Evolutionary conservation across 1,140 invertebrate species (phyloP), one percentile per base, ranked within the genome.

Genomic region (Marisa cornuarietis): DNA sequence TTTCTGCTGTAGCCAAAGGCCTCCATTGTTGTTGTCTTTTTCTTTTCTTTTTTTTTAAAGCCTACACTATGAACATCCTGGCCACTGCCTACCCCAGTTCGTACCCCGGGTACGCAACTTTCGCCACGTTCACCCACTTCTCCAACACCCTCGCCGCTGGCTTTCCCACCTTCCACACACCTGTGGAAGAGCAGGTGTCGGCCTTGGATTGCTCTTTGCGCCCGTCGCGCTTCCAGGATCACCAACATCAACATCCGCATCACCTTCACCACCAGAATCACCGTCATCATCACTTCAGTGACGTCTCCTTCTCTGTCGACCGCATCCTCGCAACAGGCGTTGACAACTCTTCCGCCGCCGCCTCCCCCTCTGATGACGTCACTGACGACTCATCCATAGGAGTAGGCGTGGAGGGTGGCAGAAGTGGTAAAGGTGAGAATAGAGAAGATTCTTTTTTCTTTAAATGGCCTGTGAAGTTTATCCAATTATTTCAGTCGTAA

Each of bases 291-390:
- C 63, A 68, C 49, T 77, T 69, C 65, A 63, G 49, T 68, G 76
- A 77, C 42, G 76, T 77, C 76, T 65, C 76, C 9, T 77, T 77
- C 16, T 77, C 76, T 13, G 76, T 77, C 10, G 76, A 77, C 31
- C 76, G 76, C 11, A 77, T 77, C 20, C 58, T 77, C 51, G 62
- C 76, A 3, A 63, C 76, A n/a, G 65, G 65, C 22, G 22, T 31
- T 11, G 65, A 68, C 54, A 68, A 13, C 14, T 13, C 65, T 14
- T 54, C 71, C 22, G 18, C 26, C 13, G 13, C 26, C 22, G 51
- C 52, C 49, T 31, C 73, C 54, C 6, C 73, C 18, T n/a, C 52
- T 11, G 22, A 11, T 20, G n/a, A 20, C 14, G 13, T n/a, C 22
- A 24, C 51, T 26, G n/a, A 52, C 20, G 42, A 52, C 52, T n/a